phyloP scores from a whole-genome alignment of 2,888 invertebrate species.

The Rapana venosa region DNA sequence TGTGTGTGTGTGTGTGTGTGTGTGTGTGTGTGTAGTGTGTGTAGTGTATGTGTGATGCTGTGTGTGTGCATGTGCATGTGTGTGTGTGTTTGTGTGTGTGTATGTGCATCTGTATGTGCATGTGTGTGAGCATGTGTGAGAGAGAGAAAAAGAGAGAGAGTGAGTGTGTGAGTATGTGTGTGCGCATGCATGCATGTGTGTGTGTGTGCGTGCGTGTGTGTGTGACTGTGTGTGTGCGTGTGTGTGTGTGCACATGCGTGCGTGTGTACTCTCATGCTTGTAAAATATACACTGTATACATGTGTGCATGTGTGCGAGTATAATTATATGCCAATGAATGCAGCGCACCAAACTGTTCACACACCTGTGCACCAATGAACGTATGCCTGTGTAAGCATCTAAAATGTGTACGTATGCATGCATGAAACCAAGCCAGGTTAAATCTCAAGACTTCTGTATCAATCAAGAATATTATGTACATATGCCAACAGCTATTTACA shows the following conservation, averaged over 20 bases:
- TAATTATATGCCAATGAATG: no score
- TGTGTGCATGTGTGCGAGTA: not conserved
- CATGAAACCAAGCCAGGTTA: no score
- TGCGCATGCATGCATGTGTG: slow-evolving; percentile 15
- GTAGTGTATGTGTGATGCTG: not conserved
- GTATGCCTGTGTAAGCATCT: no score
- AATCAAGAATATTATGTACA: no score
- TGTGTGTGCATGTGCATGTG: not conserved
- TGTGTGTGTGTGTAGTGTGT: not conserved
- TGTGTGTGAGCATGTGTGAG: not conserved
- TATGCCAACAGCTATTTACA: no score
- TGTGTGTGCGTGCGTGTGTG: slow-evolving; percentile 1
- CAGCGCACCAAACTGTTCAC: no score
- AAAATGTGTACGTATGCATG: no score
- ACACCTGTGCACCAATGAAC: no score
- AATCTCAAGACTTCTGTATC: no score
- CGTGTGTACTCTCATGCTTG: no score
- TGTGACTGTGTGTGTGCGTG: not conserved
- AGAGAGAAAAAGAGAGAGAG: not conserved
- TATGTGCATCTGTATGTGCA: not conserved
- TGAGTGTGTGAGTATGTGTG: slow-evolving; percentile 12
- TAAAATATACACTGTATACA: no score
- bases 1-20: not conserved
- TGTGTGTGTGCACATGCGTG: not conserved
- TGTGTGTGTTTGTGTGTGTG: slow-evolving; percentile 21